Evolutionary conservation across 2,113 vertebrate species (phyloP).

Genomic region (Macrotus californicus): DNA sequence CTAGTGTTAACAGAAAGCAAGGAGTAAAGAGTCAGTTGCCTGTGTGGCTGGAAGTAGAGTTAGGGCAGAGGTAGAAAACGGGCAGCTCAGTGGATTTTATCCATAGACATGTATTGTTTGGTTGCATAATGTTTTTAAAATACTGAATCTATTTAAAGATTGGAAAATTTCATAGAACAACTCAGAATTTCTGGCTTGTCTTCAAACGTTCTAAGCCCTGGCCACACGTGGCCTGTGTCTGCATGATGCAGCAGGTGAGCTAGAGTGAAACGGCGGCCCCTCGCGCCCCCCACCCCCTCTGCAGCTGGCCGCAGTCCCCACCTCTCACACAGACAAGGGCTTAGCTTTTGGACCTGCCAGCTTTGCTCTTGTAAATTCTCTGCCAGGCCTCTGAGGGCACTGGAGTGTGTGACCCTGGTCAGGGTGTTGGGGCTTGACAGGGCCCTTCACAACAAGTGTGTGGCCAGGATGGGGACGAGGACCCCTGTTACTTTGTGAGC

Average conservation of each 20-base stretch:
- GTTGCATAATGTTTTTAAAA: background rate
- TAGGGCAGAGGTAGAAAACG: background rate
- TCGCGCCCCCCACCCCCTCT: fast-evolving
- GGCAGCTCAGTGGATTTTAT: background rate
- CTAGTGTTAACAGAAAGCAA: background rate
- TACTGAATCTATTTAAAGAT: background rate
- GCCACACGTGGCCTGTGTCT: background rate
- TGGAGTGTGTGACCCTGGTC: background rate
- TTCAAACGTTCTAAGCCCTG: background rate
- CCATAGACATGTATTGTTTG: background rate
- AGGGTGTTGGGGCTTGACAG: background rate
- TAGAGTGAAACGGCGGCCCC: background rate
- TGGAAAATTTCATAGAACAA: background rate
- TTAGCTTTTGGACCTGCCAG: background rate
- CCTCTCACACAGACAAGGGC: background rate
- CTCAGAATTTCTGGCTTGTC: background rate
- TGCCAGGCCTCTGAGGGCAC: background rate
- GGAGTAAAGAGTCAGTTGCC: background rate
- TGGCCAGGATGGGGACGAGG: background rate
- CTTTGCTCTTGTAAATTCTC: background rate
- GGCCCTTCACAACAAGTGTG: background rate
- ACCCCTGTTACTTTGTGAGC: slow-evolving; percentile 2
- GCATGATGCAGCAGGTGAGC: background rate
- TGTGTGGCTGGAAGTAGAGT: background rate
- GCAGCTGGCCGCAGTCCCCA: background rate